phyloP scores from a whole-genome alignment of 1,140 invertebrate genomes.

The Adelges cooleyi region DNA sequence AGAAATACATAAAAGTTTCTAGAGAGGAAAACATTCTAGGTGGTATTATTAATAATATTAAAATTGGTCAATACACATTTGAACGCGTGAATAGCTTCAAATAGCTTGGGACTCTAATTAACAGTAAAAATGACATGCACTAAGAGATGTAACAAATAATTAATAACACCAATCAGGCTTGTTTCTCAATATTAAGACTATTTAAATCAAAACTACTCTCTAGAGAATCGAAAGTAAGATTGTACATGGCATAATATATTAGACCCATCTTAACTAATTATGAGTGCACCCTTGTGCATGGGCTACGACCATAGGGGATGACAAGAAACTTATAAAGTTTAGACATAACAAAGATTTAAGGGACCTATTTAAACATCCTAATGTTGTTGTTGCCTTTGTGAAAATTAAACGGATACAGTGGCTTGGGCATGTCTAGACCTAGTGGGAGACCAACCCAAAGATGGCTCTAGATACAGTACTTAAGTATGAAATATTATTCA shows the following conservation, averaged over 20 bases:
- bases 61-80: too few species aligned
- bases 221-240: too few species aligned
- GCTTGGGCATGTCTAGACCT: conserved; percentile 2
- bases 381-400: too few species aligned
- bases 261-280: neutral
- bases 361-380: neutral
- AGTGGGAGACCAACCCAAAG: neutral
- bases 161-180: too few species aligned
- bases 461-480: neutral
- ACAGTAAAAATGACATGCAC: neutral
- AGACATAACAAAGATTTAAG: neutral
- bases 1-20: neutral
- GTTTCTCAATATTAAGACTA: too few species aligned
- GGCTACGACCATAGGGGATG: neutral
- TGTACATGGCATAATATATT: too few species aligned
- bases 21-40: neutral
- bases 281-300: neutral
- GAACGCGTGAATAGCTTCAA: neutral
- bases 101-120: neutral
- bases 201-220: too few species aligned
- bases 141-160: neutral
- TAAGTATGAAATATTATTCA: too few species aligned
- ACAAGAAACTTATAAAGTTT: neutral
- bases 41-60: neutral
- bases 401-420: neutral